These are phyloP conservation scores for Bursaphelenchus okinawaensis DNA, from an alignment of 2,888 invertebrate species.

Conservation along the genomic window DNA sequence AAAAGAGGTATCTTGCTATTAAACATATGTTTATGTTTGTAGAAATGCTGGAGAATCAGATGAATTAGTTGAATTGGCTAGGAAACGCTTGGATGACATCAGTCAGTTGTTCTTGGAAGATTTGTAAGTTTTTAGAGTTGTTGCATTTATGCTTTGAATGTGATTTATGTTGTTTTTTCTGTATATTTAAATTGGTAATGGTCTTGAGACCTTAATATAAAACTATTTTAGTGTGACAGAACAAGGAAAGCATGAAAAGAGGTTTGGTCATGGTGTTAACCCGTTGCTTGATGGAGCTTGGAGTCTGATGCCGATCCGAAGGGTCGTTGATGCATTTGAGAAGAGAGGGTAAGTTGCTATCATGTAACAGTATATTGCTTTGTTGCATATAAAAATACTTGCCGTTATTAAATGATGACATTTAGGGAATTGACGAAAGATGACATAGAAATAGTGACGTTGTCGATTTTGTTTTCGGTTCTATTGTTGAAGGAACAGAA, in stretches of 20 bases:
- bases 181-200: too few species aligned
- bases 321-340: slow-evolving; percentile 39
- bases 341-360: slow-evolving; percentile 12
- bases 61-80: slow-evolving; percentile 33
- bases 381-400: too few species aligned
- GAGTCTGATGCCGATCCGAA: slow-evolving; percentile 44
- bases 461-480: slow-evolving; percentile 45
- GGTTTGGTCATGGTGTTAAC: slow-evolving; percentile 44
- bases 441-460: slow-evolving; percentile 47
- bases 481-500: slow-evolving; percentile 32
- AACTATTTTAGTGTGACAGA: slow-evolving; percentile 17
- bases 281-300: slow-evolving; percentile 45
- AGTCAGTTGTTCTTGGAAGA: slow-evolving; percentile 48
- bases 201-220: too few species aligned
- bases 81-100: slow-evolving; percentile 41
- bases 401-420: too few species aligned
- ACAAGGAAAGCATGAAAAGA: slow-evolving; percentile 12
- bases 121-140: slow-evolving; percentile 32
- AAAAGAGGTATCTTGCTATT: neutral
- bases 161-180: too few species aligned
- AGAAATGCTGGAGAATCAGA: slow-evolving; percentile 14
- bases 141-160: neutral
- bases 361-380: too few species aligned
- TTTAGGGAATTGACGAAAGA: slow-evolving; percentile 29
- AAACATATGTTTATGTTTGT: neutral